phyloP scores from a whole-genome alignment of 2,113 vertebrate species.

The Python bivittatus region DNA sequence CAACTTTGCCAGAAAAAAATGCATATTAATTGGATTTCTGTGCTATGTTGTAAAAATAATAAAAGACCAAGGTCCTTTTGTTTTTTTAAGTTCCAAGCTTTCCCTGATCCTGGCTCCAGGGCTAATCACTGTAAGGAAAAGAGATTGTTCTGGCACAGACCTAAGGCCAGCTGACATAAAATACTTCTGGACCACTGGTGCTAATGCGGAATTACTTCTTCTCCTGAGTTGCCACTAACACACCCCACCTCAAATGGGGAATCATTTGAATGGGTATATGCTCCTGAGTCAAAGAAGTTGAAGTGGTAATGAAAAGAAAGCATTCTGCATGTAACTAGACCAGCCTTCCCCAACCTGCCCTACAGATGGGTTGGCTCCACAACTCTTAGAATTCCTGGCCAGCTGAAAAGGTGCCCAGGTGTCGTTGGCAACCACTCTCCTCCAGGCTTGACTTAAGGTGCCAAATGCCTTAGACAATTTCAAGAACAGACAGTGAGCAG shows the following conservation, averaged over 20 bases:
- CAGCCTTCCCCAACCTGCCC: not conserved
- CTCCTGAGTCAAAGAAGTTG: too few relatives aligned
- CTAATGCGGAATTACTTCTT: not conserved
- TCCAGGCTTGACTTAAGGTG: too few relatives aligned
- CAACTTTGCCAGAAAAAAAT: not conserved
- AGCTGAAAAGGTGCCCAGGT: too few relatives aligned
- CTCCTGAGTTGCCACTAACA: not conserved
- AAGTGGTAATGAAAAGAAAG: too few relatives aligned
- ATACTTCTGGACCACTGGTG: not conserved
- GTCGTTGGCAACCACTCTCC: too few relatives aligned
- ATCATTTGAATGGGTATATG: not conserved
- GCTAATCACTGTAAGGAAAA: constrained; percentile 32
- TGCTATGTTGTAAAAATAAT: constrained; percentile 9
- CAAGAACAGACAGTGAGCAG: too few relatives aligned
- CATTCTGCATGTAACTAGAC: not conserved
- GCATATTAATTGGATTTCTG: not conserved
- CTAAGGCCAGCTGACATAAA: not conserved
- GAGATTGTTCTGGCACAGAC: not conserved
- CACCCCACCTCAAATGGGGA: not conserved
- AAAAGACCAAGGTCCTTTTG: constrained; percentile 27
- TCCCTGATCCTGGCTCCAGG: constrained; percentile 8
- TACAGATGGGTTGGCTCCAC: not conserved
- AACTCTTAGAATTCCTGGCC: not conserved
- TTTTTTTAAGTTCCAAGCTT: constrained; percentile 37
- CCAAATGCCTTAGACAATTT: too few relatives aligned